These are phyloP conservation scores for Tanytarsus gracilentus DNA, from an alignment of 2,888 invertebrate species.

Conservation along the genomic window DNA sequence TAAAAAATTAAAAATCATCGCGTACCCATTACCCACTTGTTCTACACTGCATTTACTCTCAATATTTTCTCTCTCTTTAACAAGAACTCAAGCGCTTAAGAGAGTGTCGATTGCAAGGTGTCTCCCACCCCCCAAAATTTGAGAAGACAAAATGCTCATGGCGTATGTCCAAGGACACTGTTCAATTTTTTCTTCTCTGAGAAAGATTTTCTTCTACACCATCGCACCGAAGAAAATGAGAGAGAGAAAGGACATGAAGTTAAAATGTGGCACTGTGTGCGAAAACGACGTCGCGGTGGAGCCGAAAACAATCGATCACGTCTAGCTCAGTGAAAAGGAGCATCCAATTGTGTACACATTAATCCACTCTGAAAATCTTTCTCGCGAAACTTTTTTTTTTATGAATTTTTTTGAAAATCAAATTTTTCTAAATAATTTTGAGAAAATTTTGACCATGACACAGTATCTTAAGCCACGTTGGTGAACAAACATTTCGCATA, in stretches of 20 bases:
- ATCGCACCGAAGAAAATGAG: no score
- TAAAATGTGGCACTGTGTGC: not conserved
- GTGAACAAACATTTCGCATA: not conserved
- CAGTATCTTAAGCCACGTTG: not conserved
- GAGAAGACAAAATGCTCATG: no score
- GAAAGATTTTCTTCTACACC: not conserved
- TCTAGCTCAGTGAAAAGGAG: slow-evolving; percentile 30
- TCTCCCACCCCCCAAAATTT: no score
- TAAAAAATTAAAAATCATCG: no score
- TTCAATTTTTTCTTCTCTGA: not conserved
- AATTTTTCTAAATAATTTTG: no score
- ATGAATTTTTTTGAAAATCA: not conserved
- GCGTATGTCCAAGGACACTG: not conserved
- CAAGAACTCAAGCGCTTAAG: no score
- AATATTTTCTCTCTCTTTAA: no score
- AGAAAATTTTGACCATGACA: not conserved
- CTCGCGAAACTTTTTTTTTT: not conserved
- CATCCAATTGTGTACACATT: slow-evolving; percentile 9
- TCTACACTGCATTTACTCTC: no score
- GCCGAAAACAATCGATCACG: slow-evolving; percentile 34
- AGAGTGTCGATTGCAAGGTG: no score
- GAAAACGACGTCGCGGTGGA: slow-evolving; percentile 32
- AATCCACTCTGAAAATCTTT: not conserved
- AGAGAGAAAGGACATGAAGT: slow-evolving; percentile 4
- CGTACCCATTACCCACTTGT: no score